phyloP scores from a whole-genome alignment of 2,888 invertebrate genomes.

The Dascillus cervinus region DNA sequence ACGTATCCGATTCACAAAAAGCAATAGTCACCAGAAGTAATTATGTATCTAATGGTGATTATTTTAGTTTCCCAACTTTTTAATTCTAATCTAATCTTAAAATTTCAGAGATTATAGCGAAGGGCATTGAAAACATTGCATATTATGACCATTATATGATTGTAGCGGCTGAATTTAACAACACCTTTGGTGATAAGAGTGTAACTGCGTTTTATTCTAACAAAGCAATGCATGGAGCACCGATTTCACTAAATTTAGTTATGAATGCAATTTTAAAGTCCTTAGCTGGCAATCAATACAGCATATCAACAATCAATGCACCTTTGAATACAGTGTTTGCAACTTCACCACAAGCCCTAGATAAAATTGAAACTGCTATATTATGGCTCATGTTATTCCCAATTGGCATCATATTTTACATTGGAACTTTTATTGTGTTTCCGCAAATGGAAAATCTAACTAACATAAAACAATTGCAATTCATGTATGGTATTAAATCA shows the following conservation, averaged over 20 bases:
- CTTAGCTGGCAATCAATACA: slow-evolving; percentile 28
- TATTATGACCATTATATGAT: slow-evolving; percentile 43
- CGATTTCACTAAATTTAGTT: slow-evolving; percentile 46
- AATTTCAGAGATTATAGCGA: slow-evolving; percentile 38
- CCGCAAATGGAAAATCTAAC: slow-evolving; percentile 55
- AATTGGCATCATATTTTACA: slow-evolving; percentile 40
- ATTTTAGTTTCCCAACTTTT: neutral
- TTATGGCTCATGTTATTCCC: slow-evolving; percentile 38
- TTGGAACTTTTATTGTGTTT: slow-evolving; percentile 49
- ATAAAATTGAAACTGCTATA: slow-evolving; percentile 26
- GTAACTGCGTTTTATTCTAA: slow-evolving; percentile 41
- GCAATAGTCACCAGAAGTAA: slow-evolving; percentile 18
- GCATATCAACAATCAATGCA: slow-evolving; percentile 33
- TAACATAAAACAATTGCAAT: slow-evolving; percentile 59
- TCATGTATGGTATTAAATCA: slow-evolving; percentile 57
- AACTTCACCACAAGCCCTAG: slow-evolving; percentile 19
- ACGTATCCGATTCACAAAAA: slow-evolving; percentile 17
- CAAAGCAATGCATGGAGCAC: slow-evolving; percentile 46
- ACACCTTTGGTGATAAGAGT: slow-evolving; percentile 12
- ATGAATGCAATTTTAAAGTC: slow-evolving; percentile 43
- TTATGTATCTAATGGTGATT: slow-evolving; percentile 22
- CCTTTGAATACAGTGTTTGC: slow-evolving; percentile 28
- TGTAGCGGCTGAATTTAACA: slow-evolving; percentile 43
- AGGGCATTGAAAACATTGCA: slow-evolving; percentile 38
- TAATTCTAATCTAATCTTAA: neutral